These are phyloP conservation scores for Drosophila meridiana DNA, from an alignment of 2,888 invertebrate genomes.

Conservation along the genomic window DNA sequence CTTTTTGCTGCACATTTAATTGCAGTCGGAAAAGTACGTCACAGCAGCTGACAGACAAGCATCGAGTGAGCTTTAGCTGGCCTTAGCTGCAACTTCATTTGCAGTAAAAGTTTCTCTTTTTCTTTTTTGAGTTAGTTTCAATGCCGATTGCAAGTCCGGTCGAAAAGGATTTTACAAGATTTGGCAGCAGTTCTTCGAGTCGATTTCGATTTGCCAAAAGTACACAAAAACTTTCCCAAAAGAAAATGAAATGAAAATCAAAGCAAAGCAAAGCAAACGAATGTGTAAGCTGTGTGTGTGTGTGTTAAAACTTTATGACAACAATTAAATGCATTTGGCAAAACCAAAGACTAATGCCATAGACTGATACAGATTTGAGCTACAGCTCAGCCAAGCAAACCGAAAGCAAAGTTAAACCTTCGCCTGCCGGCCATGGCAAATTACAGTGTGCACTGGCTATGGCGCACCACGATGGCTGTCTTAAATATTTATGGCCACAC, in stretches of 20 bases:
- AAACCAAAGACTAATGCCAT: slow-evolving; percentile 39
- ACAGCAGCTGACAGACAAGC: neutral
- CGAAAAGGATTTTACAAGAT: slow-evolving; percentile 64
- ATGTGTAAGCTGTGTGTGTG: slow-evolving; percentile 6
- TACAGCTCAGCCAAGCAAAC: slow-evolving; percentile 7
- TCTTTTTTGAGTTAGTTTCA: slow-evolving; percentile 61
- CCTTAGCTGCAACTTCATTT: slow-evolving; percentile 33
- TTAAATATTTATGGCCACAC: slow-evolving; percentile 44
- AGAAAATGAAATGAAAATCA: slow-evolving; percentile 65
- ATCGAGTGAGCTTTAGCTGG: slow-evolving; percentile 1
- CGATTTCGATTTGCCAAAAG: slow-evolving; percentile 76
- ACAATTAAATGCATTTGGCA: slow-evolving; percentile 71
- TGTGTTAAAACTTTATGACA: slow-evolving; percentile 53
- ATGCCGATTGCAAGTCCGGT: slow-evolving; percentile 27
- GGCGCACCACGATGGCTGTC: slow-evolving; percentile 1
- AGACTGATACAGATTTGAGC: slow-evolving; percentile 41
- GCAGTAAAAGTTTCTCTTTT: slow-evolving; percentile 45
- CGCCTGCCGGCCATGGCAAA: slow-evolving; percentile 43
- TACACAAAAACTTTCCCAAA: slow-evolving; percentile 73
- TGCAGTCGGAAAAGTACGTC: neutral
- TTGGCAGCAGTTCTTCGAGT: slow-evolving; percentile 49
- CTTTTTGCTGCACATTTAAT: slow-evolving; percentile 34
- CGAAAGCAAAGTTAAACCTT: neutral
- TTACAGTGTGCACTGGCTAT: slow-evolving; percentile 29
- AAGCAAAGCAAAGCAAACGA: slow-evolving; percentile 49